phyloP scores from a whole-genome alignment of 2,113 vertebrate genomes.

The Zeus faber region DNA sequence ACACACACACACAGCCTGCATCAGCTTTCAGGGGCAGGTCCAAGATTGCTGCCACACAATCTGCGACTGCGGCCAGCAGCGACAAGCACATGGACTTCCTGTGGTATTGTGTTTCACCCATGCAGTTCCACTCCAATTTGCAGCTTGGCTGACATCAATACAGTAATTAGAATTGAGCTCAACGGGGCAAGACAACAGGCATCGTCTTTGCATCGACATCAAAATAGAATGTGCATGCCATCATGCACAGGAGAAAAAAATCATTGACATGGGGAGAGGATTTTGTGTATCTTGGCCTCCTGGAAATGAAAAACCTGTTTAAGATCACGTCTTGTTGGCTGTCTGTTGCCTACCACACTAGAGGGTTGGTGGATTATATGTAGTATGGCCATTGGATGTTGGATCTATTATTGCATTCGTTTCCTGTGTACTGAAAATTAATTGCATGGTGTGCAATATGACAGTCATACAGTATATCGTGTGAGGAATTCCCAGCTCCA shows the following conservation, averaged over 20 bases:
- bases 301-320: background rate
- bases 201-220: background rate
- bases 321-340: background rate
- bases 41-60: constrained; percentile 37
- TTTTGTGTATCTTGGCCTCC: background rate
- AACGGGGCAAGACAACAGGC: background rate
- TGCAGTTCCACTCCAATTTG: constrained; percentile 17
- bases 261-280: background rate
- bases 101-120: constrained; percentile 48
- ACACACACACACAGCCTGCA: constrained; percentile 14
- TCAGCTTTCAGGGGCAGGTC: constrained; percentile 47
- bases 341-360: constrained; percentile 9
- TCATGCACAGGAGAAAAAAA: background rate
- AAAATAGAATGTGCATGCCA: background rate
- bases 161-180: constrained; percentile 36
- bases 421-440: no score
- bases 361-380: background rate
- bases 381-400: background rate
- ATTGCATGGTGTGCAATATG: no score
- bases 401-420: background rate
- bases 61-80: constrained; percentile 35
- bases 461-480: no score
- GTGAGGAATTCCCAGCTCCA: constrained; percentile 28
- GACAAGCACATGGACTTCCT: constrained; percentile 34
- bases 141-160: constrained; percentile 23